Base-by-base conservation (phyloP, 2,888 invertebrate genomes). In the Girardia tigrina region DNA sequence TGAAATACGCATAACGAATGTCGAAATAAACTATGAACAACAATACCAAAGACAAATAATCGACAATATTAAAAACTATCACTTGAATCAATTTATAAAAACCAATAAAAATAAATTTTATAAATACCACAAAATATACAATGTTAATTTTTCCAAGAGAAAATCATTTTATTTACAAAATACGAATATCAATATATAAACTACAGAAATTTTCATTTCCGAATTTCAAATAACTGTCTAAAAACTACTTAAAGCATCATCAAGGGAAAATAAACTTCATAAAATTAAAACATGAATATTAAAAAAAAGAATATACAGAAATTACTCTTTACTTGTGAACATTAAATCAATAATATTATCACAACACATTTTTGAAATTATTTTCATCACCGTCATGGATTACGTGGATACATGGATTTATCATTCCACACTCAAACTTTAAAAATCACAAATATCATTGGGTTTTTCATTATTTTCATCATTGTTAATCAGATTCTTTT, bases 61-160 rank as follows among this genome's bases (percentile, higher is more conserved):
- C n/a, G 56, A 56, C 56, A 56, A 56, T 56, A 56, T 20, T 56
- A 56, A 56, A 56, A 56, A 56, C 56, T 56, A 56, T 56, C 56
- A 56, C 56, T 56, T 56, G 23, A 56, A 56, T 56, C 56, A n/a
- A 36, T 36, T 36, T 36, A 36, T 36, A 56, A 56, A 56, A 56
- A 56, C 56, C 56, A 56, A 56, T 56, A 56, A 56, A 56, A 56
- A 56, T 56, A 56, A 56, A 56, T 12, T 4, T 56, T n/a, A 20
- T 56, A 56, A 36, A 36, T 36, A 36, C 36, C 36, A 36, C 36
- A 36, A 36, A 36, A 56, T 56, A 56, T 56, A 56, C 56, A 56
- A 16, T 36, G 36, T 16, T 8, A 36, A 36, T 36, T 36, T 12
- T 12, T 56, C n/a, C n/a, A 56, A 56, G 23, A 56, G 56, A 8